Evolutionary conservation across 2,888 invertebrate genomes (phyloP), one percentile per base, ranked within the genome.

Genomic region (Dysmachus trigonus): DNA sequence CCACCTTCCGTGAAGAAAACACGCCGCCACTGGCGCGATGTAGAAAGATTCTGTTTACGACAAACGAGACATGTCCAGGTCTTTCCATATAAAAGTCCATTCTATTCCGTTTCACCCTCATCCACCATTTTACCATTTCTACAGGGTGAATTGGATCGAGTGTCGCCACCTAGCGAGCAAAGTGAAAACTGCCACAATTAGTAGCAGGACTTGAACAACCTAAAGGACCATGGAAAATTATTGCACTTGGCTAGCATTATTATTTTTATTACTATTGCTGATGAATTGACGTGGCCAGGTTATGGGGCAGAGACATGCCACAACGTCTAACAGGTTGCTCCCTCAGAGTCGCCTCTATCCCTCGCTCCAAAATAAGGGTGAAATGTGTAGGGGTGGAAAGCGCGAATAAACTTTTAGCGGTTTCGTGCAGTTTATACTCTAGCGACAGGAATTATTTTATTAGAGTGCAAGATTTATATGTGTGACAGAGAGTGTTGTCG

Each of bases 151-250:
- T 79, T 31, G 18, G 51, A n/a, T 51, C 47, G 22, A 27, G 47
- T 47, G 79, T 13, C 38, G 38, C 51, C 47, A 22, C 79, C 15
- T 13, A 53, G 10, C 30, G 81, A 15, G 35, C 18, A 33, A 82
- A 82, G 81, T 82, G 81, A 82, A 35, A 82, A 82, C 62, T 82
- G 81, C 62, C 35, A 35, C 81, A 82, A 82, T 82, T 82, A 82
- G 62, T 18, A 62, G 62, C 30, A 18, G 62, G 27, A n/a, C 47
- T 47, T 30, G 35, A 18, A 62, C 81, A 62, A 62, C 22, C 62
- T 22, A 22, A 18, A 33, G 22, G 62, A 62, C 62, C 81, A 82
- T 82, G 81, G 30, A 62, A 35, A 62, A 62, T 62, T 77, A 77
- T 77, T 77, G 77, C 77, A 77, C 77, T 30, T 30, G 33, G 77